Base-by-base conservation (phyloP, 1,140 invertebrate genomes). In the Procambarus virginalis region DNA sequence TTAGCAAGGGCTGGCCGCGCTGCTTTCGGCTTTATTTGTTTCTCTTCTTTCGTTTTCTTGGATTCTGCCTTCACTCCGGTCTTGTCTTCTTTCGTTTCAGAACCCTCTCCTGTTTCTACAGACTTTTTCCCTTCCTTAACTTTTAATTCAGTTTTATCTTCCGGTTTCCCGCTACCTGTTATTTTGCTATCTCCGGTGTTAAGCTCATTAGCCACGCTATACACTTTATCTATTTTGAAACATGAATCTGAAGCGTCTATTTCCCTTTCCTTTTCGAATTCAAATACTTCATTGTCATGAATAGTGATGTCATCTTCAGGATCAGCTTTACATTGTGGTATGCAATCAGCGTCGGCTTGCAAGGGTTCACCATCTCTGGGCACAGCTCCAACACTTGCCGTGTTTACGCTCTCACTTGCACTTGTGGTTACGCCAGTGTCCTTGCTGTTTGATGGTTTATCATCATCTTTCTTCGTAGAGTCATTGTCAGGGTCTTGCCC, bases 191-290 rank as follows among this genome's bases (percentile, higher is more conserved):
- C 22, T 75, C 58, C 60, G 1, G 34, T 45, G 68, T 83, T 60
- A 12, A 34, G 10, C 45, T 89, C 49, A 58, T 49, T 22, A 0
- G 79, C 73, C 9, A 84, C 82, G 76, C 75, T 89, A 58, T 89
- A 89, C 2, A 87, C 86, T 81, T 89, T 84, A 34, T 84, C 88
- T 51, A 89, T 89, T 49, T 78, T 84, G 81, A 89, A 84, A 49
- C 81, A 84, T 48, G 80, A 49, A 12, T 84, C 75, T 5, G 78
- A 76, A 8, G 46, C 75, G 17, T 77, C 80, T 6, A 84, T 55
- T 9, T 70, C 78, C 49, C 60, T 22, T 34, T 73, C 68, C 6
- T 73, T 73, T 73, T 73, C 68, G 34, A 9, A 73, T 34, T 73
- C 68, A 73, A 73, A 73, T 8, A 73, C n/a, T 8, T 73, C 68